phyloP scores from a whole-genome alignment of 2,888 invertebrate species.

The Amphipyra tragopoginis region DNA sequence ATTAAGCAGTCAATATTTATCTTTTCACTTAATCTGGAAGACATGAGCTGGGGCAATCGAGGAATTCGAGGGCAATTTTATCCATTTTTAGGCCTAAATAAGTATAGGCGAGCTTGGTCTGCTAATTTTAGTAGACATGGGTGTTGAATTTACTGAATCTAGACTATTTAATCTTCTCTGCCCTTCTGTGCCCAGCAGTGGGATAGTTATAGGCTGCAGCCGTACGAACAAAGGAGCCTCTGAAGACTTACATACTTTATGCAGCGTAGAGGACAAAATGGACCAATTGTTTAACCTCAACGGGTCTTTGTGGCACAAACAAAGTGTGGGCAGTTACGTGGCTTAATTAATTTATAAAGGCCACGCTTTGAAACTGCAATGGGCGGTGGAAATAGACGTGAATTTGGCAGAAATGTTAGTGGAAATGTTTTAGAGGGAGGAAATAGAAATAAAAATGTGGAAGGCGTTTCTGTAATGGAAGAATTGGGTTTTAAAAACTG shows the following conservation, averaged over 20 bases:
- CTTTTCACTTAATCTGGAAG: too few relatives aligned
- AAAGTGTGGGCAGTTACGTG: slow-evolving; percentile 60
- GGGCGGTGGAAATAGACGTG: background rate
- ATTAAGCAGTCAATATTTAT: too few relatives aligned
- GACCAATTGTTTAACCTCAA: slow-evolving; percentile 71
- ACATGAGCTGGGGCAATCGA: too few relatives aligned
- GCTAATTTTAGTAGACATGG: too few relatives aligned
- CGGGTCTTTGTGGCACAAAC: slow-evolving; percentile 69
- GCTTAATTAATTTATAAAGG: slow-evolving; percentile 67
- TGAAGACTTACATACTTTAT: slow-evolving; percentile 51
- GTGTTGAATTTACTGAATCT: too few relatives aligned
- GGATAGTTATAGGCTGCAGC: background rate
- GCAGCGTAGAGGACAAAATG: slow-evolving; percentile 53
- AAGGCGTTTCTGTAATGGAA: background rate
- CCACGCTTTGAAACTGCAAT: slow-evolving; percentile 36
- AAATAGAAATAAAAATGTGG: background rate
- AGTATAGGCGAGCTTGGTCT: too few relatives aligned
- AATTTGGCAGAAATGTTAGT: slow-evolving; percentile 21
- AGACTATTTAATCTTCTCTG: too few relatives aligned
- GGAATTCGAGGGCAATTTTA: too few relatives aligned
- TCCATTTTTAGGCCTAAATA: too few relatives aligned
- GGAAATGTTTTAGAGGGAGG: slow-evolving; percentile 15
- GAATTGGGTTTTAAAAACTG: background rate
- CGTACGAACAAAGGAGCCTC: slow-evolving; percentile 34
- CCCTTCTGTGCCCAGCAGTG: too few relatives aligned